phyloP scores from a whole-genome alignment of 2,888 invertebrate species.

The Nemotelus pantherinus region DNA sequence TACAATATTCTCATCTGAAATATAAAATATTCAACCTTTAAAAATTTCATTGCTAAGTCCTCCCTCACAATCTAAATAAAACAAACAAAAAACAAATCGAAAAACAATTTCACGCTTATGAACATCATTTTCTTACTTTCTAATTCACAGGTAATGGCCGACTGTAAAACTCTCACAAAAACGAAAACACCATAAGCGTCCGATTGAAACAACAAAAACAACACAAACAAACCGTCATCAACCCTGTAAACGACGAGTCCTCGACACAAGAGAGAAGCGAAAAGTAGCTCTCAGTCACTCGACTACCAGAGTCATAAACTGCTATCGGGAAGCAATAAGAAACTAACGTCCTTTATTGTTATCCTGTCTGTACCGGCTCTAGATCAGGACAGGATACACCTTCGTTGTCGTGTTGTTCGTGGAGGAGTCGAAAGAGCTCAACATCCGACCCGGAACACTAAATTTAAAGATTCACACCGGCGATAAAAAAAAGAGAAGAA shows the following conservation, averaged over 20 bases:
- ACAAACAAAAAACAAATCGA: constrained; percentile 30
- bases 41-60: no score
- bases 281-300: neutral
- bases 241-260: neutral
- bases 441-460: constrained; percentile 37
- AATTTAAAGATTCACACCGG: constrained; percentile 39
- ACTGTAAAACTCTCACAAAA: constrained; percentile 17
- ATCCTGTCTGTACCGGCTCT: constrained; percentile 22
- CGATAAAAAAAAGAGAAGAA: constrained; percentile 7
- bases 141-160: constrained; percentile 44
- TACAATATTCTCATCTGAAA: no score
- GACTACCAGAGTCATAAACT: constrained; percentile 32
- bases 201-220: no score
- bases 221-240: neutral
- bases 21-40: no score
- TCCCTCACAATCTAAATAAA: no score
- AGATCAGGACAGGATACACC: neutral
- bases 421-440: neutral
- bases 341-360: constrained; percentile 38
- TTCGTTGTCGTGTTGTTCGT: neutral
- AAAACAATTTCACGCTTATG: constrained; percentile 44
- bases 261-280: neutral
- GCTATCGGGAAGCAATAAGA: constrained; percentile 34
- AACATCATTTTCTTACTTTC: constrained; percentile 20
- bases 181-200: neutral